A percentile compares a stretch with the other conserved stretches of the same genome.
phyloP scores from a whole-genome alignment of 2,888 invertebrate genomes.

The Plebejus melissa region DNA sequence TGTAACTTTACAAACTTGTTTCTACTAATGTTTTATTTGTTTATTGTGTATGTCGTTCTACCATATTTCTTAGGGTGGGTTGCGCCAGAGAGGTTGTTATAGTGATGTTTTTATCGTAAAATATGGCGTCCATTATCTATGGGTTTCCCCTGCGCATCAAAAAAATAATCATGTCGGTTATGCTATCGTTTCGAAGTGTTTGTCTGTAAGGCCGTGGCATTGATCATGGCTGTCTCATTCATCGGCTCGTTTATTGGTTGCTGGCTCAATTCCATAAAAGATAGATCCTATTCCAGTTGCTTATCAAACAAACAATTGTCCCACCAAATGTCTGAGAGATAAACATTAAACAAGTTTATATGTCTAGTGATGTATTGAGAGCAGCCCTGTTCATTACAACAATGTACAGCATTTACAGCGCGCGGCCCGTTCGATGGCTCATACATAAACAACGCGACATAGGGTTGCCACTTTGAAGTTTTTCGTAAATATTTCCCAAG shows the following conservation, averaged over 20 bases:
- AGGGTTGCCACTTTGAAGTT: slow-evolving; percentile 33
- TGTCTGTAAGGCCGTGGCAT: too few relatives aligned
- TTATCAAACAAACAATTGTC: not conserved
- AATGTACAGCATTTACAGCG: not conserved
- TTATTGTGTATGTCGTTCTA: not conserved
- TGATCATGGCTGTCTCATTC: too few relatives aligned
- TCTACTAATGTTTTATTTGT: not conserved
- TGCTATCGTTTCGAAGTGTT: too few relatives aligned
- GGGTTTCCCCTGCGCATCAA: too few relatives aligned
- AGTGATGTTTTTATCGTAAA: too few relatives aligned
- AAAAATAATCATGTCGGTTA: too few relatives aligned
- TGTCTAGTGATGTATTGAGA: not conserved
- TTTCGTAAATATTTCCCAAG: not conserved
- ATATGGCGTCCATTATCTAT: too few relatives aligned
- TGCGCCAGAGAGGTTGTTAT: too few relatives aligned
- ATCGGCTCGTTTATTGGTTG: too few relatives aligned
- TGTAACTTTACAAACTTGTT: not conserved
- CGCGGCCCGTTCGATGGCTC: not conserved
- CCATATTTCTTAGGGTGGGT: too few relatives aligned
- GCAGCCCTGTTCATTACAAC: slow-evolving; percentile 11
- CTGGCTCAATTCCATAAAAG: too few relatives aligned
- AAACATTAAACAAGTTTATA: not conserved
- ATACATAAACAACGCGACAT: slow-evolving; percentile 30
- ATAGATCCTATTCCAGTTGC: not conserved
- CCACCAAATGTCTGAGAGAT: not conserved